A percentile compares a stretch with the other conserved stretches of the same genome.
Evolutionary conservation across 2,113 vertebrate genomes (phyloP).

Genomic region (Pavo muticus): DNA sequence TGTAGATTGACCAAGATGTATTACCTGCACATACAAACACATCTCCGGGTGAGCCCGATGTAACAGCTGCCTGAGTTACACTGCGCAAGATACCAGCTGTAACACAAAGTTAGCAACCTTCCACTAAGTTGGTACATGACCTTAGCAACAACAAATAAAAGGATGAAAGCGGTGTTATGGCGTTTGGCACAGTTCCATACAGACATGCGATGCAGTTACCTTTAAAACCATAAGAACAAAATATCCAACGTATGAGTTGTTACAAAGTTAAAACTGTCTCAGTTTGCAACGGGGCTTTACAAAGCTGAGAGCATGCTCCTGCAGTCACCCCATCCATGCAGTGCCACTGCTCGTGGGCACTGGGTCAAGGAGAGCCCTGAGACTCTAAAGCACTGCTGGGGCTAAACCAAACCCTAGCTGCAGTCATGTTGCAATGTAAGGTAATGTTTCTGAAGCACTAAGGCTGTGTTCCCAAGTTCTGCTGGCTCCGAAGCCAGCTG

Average conservation of each 20-base stretch:
- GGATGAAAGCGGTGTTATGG: neutral
- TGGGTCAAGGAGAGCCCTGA: neutral
- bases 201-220: neutral
- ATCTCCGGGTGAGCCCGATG: neutral
- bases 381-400: neutral
- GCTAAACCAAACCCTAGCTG: neutral
- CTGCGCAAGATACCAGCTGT: neutral
- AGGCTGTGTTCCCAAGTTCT: neutral
- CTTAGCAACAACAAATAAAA: neutral
- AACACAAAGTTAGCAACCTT: neutral
- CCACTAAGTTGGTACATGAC: neutral
- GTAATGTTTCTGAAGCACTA: neutral
- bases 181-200: neutral
- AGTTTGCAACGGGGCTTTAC: neutral
- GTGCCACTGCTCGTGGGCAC: rapidly evolving
- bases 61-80: neutral
- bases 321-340: no score
- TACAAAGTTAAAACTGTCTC: neutral
- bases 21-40: neutral
- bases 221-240: neutral
- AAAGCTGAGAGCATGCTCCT: neutral
- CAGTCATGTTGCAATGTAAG: neutral
- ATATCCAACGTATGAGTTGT: neutral
- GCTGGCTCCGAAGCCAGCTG: neutral
- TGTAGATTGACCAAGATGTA: neutral